Evolutionary conservation across 2,797 vertebrate species (phyloP), one percentile per base, ranked within the genome.

Genomic region (Tokudaia muenninki): DNA sequence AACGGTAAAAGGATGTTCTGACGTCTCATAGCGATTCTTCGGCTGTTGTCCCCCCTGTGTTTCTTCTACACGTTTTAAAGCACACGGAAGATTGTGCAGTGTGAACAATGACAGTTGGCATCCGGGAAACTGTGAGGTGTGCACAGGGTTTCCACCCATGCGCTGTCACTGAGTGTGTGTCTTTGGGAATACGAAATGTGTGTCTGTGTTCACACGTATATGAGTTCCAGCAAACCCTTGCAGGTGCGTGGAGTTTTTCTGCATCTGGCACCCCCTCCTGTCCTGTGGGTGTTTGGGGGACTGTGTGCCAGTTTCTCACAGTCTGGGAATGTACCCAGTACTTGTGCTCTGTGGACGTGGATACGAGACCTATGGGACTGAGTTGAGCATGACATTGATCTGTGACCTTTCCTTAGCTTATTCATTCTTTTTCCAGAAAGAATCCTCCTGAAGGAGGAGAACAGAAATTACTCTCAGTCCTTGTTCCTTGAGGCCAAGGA

Each of bases 1-100:
- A 95, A 95, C 97, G 98, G 98, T 97, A 97, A 97, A 96, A 98
- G 97, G 98, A 97, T 97, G 97, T 98, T 98, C 98, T 98, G 97
- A 95, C 97, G 82, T 96, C 96, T 90, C 91, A 81, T 41, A 83
- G 97, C 93, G 97, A 97, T 96, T 93, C 96, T 92, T 96, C 82
- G 95, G 88, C 97, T 94, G 94, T 96, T 98, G 94, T 97, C 57
- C 72, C 75, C 65, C 61, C 44, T 41, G 0, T 21, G 14, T 63
- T 77, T 94, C 70, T 37, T 29, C 92, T n/a, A 61, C 61, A 72
- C 44, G 31, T 95, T 97, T 93, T 91, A 91, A 97, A 96, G 90
- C 70, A 1, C 12, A 13, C 19, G 1, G 61, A 83, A 95, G 94
- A 80, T 50, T 88, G 77, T 80, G 37, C 79, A 31, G 44, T 37